Percentiles rank a stretch among this genome's conserved stretches.
Evolutionary conservation across 2,797 vertebrate species (phyloP).

Genomic region (Premnoplex brunnescens): DNA sequence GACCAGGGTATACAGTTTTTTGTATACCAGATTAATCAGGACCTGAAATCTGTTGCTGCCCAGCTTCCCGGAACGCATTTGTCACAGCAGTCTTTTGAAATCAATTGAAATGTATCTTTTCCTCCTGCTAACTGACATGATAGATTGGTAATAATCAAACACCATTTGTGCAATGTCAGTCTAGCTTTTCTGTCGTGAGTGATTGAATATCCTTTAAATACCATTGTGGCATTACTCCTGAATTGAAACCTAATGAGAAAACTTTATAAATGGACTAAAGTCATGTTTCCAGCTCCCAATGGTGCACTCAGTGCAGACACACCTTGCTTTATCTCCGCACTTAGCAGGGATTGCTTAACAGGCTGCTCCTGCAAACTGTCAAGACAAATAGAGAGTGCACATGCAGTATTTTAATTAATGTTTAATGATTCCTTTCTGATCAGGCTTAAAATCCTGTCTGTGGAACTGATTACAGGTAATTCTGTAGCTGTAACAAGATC

Average conservation of each 20-base stretch:
- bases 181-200: slow-evolving; percentile 45
- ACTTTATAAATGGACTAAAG: slow-evolving; percentile 47
- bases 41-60: slow-evolving; percentile 10
- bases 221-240: slow-evolving; percentile 11
- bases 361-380: not conserved
- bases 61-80: slow-evolving; percentile 13
- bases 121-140: slow-evolving; percentile 44
- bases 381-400: not conserved
- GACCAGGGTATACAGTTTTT: not conserved
- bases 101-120: slow-evolving; percentile 68
- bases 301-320: not conserved
- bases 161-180: slow-evolving; percentile 48
- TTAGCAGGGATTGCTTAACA: not conserved
- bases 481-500: slow-evolving; percentile 42
- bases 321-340: slow-evolving; percentile 14
- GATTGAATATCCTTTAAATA: slow-evolving; percentile 59
- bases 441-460: slow-evolving; percentile 30
- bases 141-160: slow-evolving; percentile 67
- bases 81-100: slow-evolving; percentile 38
- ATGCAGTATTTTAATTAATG: slow-evolving; percentile 43
- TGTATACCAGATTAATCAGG: slow-evolving; percentile 29
- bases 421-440: slow-evolving; percentile 40
- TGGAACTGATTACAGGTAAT: slow-evolving; percentile 48
- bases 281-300: slow-evolving; percentile 21
- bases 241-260: slow-evolving; percentile 55